Evolutionary conservation across 2,797 vertebrate genomes (phyloP).

Genomic region (Amphiprion clarkii): DNA sequence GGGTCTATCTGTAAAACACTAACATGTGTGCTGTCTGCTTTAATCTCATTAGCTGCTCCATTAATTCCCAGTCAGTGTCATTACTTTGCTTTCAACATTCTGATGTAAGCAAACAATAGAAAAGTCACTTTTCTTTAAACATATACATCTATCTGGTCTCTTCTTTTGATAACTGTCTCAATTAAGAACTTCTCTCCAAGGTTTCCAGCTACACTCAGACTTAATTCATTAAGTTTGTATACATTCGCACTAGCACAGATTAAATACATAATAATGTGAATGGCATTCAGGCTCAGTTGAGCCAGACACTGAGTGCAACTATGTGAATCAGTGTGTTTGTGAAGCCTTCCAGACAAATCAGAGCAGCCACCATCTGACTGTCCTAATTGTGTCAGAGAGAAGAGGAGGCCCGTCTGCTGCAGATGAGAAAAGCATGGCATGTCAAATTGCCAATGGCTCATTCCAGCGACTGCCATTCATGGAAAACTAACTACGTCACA

Average conservation of each 20-base stretch:
- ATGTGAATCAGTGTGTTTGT: slow-evolving; percentile 39
- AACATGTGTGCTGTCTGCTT: slow-evolving; percentile 77
- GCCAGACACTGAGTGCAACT: slow-evolving; percentile 31
- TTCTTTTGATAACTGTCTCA: slow-evolving; percentile 34
- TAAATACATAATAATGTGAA: slow-evolving; percentile 28
- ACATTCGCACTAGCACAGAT: slow-evolving; percentile 26
- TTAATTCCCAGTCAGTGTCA: slow-evolving; percentile 72
- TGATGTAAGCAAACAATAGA: slow-evolving; percentile 70
- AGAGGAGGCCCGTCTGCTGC: slow-evolving; percentile 37
- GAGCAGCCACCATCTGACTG: slow-evolving; percentile 40
- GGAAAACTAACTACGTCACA: slow-evolving; percentile 62
- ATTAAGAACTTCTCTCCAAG: slow-evolving; percentile 35
- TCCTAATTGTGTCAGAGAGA: slow-evolving; percentile 67
- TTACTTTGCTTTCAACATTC: slow-evolving; percentile 64
- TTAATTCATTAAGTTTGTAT: slow-evolving; percentile 16
- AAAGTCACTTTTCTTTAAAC: slow-evolving; percentile 37
- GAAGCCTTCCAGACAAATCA: slow-evolving; percentile 60
- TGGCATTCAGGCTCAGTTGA: slow-evolving; percentile 29
- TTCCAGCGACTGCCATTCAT: slow-evolving; percentile 62
- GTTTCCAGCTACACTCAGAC: slow-evolving; percentile 11
- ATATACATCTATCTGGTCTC: slow-evolving; percentile 27
- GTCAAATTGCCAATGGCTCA: slow-evolving; percentile 61
- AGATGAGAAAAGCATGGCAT: slow-evolving; percentile 78
- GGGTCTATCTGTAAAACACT: slow-evolving; percentile 74
- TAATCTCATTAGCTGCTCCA: slow-evolving; percentile 77